Evolutionary conservation across 2,797 vertebrate species (phyloP).

Genomic region (Lepus oiostolus): DNA sequence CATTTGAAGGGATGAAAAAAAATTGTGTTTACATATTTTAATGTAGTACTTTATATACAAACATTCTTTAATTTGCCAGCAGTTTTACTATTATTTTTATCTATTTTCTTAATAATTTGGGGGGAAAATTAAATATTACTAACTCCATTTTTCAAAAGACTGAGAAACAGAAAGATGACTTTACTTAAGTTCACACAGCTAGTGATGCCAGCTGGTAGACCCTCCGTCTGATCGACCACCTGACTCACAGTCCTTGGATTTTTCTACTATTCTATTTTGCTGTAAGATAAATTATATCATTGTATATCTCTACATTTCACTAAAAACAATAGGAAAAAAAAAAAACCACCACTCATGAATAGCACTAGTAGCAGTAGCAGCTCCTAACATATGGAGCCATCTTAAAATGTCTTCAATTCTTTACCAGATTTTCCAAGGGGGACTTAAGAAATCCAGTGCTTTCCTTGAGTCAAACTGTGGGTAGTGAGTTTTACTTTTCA

Average conservation of each 20-base stretch:
- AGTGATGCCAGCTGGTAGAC: neutral
- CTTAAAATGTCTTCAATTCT: conserved; percentile 45
- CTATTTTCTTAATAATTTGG: neutral
- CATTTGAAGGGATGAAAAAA: neutral
- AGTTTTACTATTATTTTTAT: neutral
- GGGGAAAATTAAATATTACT: neutral
- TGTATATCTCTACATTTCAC: neutral
- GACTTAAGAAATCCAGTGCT: conserved; percentile 12
- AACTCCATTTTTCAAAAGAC: conserved; percentile 28
- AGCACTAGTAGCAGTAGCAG: neutral
- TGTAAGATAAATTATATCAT: neutral
- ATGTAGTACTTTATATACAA: neutral
- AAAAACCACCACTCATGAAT: neutral
- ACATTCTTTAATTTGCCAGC: neutral
- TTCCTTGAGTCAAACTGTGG: conserved; percentile 40
- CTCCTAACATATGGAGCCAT: neutral
- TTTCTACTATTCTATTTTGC: conserved; percentile 41
- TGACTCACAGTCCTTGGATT: neutral
- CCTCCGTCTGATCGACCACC: neutral
- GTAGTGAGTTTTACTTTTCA: conserved; percentile 4
- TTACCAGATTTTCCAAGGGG: neutral
- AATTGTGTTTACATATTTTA: neutral
- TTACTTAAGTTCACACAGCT: neutral
- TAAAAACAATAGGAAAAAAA: too few relatives aligned
- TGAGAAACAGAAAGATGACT: neutral